Percentiles rank a stretch among this genome's conserved stretches.
These are phyloP conservation scores for Nibea coibor DNA, from an alignment of 2,113 vertebrate genomes.

Conservation along the genomic window DNA sequence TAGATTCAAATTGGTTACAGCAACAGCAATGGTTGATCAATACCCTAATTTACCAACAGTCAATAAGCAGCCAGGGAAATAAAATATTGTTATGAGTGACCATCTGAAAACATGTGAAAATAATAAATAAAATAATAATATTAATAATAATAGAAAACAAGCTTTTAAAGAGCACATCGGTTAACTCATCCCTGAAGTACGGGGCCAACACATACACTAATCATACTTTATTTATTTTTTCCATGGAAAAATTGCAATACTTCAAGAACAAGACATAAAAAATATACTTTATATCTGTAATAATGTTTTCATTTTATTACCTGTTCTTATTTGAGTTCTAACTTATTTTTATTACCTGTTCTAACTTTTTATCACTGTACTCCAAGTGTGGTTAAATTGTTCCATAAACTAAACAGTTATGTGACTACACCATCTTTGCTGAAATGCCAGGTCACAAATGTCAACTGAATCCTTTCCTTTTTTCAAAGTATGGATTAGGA, in stretches of 20 bases:
- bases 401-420: slow-evolving; percentile 23
- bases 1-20: slow-evolving; percentile 76
- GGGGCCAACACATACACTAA: background rate
- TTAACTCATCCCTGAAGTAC: slow-evolving; percentile 34
- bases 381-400: slow-evolving; percentile 46
- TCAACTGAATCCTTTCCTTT: slow-evolving; percentile 1
- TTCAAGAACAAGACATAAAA: slow-evolving; percentile 49
- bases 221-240: background rate
- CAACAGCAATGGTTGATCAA: slow-evolving; percentile 72
- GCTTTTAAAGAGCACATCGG: slow-evolving; percentile 9
- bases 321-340: slow-evolving; percentile 40
- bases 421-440: slow-evolving; percentile 12
- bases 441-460: slow-evolving; percentile 51
- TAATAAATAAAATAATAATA: slow-evolving; percentile 20
- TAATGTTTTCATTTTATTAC: slow-evolving; percentile 57
- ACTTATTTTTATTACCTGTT: slow-evolving; percentile 58
- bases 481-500: background rate
- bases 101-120: slow-evolving; percentile 54
- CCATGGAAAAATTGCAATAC: slow-evolving; percentile 4
- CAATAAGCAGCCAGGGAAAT: slow-evolving; percentile 65
- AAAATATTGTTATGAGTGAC: slow-evolving; percentile 74
- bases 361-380: slow-evolving; percentile 57
- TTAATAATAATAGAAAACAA: background rate
- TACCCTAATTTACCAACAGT: slow-evolving; percentile 78
- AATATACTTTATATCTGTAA: slow-evolving; percentile 35